Base-by-base conservation (phyloP, 2,797 vertebrate species). In the Leucoraja ocellata region DNA sequence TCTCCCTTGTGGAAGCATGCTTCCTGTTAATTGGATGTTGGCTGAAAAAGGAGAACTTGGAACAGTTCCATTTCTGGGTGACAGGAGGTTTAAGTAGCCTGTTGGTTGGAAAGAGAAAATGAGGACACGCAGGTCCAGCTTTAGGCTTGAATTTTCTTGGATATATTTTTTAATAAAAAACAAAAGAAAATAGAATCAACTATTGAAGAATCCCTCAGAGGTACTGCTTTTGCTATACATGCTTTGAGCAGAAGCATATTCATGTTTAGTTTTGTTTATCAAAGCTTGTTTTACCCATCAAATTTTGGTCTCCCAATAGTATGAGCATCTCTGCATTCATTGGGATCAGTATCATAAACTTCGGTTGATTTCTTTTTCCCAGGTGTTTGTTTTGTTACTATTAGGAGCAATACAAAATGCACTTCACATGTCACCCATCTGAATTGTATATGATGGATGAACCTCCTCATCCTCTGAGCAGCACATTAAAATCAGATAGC, bases 341-440 rank as follows among this genome's bases (percentile, higher is more conserved):
- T 91, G 88, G 8, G 65, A 13, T 91, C 71, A 68, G 46, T 92
- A 54, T 73, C 90, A 46, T 92, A 14, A 39, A 13, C 18, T 92
- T 76, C 63, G 73, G 65, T 91, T 91, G 88, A 68, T 25, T 28
- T n/a, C 13, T 74, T 28, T 73, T 91, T 58, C 71, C 71, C 46
- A 21, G 71, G 58, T 74, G 36, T 92, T 74, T 92, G 16, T 74
- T 92, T 54, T 10, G 23, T 91, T 73, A 92, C 39, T 54, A 28
- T 46, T 74, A 74, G 90, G 90, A 92, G 90, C 71, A 92, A 92
- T 92, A 92, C 90, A 92, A 76, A 88, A 92, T 92, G 71, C 71
- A 92, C 90, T 76, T 92, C 73, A 76, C 71, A 54, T 46, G 54
- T 91, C 3, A 23, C 71, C 46, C 21, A 71, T 90, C 65, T 76